Evolutionary conservation across 2,888 invertebrate genomes (phyloP), one percentile per base, ranked within the genome.

Genomic region (Cosmopolites sordidus): DNA sequence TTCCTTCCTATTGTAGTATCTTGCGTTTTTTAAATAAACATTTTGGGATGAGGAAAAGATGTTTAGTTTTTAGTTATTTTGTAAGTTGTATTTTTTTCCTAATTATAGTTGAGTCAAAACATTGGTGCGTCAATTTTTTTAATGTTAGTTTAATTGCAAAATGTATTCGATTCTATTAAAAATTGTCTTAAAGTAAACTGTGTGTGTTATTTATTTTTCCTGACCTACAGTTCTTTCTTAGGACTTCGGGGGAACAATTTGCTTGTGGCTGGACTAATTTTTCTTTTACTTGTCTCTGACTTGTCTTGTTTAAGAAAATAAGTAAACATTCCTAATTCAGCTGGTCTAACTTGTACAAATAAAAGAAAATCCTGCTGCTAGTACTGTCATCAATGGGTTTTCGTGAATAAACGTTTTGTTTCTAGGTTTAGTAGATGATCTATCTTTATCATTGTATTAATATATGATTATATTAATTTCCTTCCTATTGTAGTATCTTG

Each of bases 1-100:
- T 40, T 51, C 51, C 45, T 51, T 51, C 51, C 51, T 45, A 16
- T 33, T 40, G 30, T 51, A 41, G 41, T 51, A 33, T 27, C 41
- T 42, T 18, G 33, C 29, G 41, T 45, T 30, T 30, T 48, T 5
- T 12, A 37, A n/a, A n/a, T 18, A 42, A 43, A 48, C 30, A 18
- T 37, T 41, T 37, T 22, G 41, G 43, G 4, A 33, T 11, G 4
- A n/a, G 33, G 11, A 33, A 33, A 33, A 33, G 5, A 33, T 6
- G 33, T 4, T 33, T 33, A 11, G 33, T 33, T 33, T 22, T 22
- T 22, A 22, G 8, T 22, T 22, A 22, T 22, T 22, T 12, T 11
- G 33, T 12, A 33, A 33, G n/a, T 5, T 33, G 11, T 12, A 12
- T 33, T 33, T 33, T 9, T 33, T 33, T 33, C 12, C 8, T 9